Evolutionary conservation across 2,888 invertebrate genomes (phyloP).

Genomic region (Drosophila lutescens): DNA sequence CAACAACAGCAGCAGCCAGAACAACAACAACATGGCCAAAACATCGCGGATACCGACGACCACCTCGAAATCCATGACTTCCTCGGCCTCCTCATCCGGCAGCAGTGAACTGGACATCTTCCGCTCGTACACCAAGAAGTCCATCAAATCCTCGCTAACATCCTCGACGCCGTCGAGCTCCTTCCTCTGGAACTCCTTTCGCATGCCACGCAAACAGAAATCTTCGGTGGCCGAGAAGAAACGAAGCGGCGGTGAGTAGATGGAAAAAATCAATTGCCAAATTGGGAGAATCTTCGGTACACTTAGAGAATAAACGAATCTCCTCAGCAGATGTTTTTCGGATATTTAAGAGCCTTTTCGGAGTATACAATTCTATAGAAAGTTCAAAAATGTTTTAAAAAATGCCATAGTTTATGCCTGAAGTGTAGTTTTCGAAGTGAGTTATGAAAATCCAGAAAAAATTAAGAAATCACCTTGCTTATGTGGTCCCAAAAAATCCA

Average conservation of each 20-base stretch:
- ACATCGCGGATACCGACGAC: constrained; percentile 69
- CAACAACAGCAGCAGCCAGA: constrained; percentile 38
- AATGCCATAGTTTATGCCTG: too few relatives aligned
- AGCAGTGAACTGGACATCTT: constrained; percentile 81
- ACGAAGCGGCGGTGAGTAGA: constrained; percentile 55
- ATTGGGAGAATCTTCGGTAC: neutral
- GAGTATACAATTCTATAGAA: too few relatives aligned
- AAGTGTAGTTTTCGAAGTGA: too few relatives aligned
- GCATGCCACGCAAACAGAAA: constrained; percentile 83
- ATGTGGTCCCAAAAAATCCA: neutral
- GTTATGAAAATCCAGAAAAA: too few relatives aligned
- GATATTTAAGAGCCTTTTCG: too few relatives aligned
- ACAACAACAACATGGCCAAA: constrained; percentile 58
- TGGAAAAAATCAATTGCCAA: constrained; percentile 59
- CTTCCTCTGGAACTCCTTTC: constrained; percentile 84
- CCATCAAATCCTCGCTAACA: constrained; percentile 52
- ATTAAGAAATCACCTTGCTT: neutral
- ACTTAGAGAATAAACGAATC: neutral
- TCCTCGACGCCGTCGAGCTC: constrained; percentile 57
- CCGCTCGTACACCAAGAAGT: constrained; percentile 34
- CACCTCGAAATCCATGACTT: constrained; percentile 48
- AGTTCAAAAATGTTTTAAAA: too few relatives aligned
- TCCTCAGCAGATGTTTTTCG: too few relatives aligned
- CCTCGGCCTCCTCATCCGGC: constrained; percentile 50
- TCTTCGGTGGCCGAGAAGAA: constrained; percentile 52